Evolutionary conservation across 2,113 vertebrate species (phyloP).

Genomic region (Azemiops feae): DNA sequence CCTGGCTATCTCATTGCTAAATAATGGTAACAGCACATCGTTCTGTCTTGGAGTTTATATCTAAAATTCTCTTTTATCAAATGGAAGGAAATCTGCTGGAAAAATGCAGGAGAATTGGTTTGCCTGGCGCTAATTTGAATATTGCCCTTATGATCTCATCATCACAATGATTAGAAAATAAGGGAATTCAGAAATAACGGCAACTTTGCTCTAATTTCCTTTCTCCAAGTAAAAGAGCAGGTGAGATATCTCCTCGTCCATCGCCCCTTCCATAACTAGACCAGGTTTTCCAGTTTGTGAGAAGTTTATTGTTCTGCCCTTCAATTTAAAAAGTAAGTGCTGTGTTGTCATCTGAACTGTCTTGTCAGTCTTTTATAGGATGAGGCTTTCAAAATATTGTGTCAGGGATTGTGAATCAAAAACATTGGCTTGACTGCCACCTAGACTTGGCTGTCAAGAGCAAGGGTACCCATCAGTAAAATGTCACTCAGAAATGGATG

Average conservation of each 20-base stretch:
- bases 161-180: background rate
- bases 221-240: background rate
- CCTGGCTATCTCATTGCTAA: background rate
- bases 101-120: background rate
- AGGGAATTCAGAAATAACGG: background rate
- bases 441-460: conserved; percentile 45
- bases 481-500: background rate
- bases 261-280: conserved; percentile 31
- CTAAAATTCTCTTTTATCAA: background rate
- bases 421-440: conserved; percentile 56
- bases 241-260: background rate
- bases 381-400: conserved; percentile 68
- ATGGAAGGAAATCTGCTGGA: background rate
- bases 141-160: background rate
- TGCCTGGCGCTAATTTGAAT: background rate
- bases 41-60: background rate
- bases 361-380: conserved; percentile 55
- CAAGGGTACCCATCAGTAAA: conserved; percentile 40
- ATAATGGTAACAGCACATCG: background rate
- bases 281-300: conserved; percentile 48
- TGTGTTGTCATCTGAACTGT: conserved; percentile 59
- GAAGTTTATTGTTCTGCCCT: background rate
- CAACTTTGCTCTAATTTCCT: background rate
- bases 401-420: conserved; percentile 53
- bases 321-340: conserved; percentile 52